A percentile compares a stretch with the other conserved stretches of the same genome.
These are phyloP conservation scores for Pygoscelis adeliae DNA, from an alignment of 2,113 vertebrate species.

Conservation along the genomic window DNA sequence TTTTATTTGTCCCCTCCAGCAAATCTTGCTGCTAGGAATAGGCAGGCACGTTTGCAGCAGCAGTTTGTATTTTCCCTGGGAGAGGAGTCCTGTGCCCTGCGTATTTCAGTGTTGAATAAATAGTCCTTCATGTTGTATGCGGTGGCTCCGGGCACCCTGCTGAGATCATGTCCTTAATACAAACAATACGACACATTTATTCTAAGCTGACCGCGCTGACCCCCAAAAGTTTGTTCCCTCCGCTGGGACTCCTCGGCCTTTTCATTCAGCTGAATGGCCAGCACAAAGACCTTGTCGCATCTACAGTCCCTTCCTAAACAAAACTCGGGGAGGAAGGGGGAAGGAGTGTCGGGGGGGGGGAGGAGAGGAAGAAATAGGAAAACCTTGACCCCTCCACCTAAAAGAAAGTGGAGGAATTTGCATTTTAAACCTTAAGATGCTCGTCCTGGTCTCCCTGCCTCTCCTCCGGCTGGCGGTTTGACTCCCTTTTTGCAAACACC, in stretches of 20 bases:
- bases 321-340: conserved; percentile 48
- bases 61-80: conserved; percentile 60
- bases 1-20: conserved; percentile 23
- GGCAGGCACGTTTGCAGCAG: conserved; percentile 59
- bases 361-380: conserved; percentile 67
- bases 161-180: conserved; percentile 93
- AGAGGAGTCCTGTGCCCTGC: conserved; percentile 60
- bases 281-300: conserved; percentile 84
- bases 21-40: not conserved
- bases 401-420: conserved; percentile 78
- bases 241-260: conserved; percentile 83
- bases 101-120: conserved; percentile 79
- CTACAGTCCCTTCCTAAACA: conserved; percentile 68
- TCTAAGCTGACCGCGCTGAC: conserved; percentile 90
- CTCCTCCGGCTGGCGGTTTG: not conserved
- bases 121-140: conserved; percentile 64
- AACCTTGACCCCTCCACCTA: conserved; percentile 77
- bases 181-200: conserved; percentile 95
- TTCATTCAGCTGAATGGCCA: conserved; percentile 86
- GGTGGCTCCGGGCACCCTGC: conserved; percentile 88
- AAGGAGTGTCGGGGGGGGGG: not conserved
- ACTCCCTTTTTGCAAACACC: conserved; percentile 57
- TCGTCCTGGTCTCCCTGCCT: conserved; percentile 20
- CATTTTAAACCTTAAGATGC: conserved; percentile 74
- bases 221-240: conserved; percentile 92